A percentile compares a stretch with the other conserved stretches of the same genome.
phyloP scores from a whole-genome alignment of 1,140 invertebrate species.

The Antheraea pernyi region DNA sequence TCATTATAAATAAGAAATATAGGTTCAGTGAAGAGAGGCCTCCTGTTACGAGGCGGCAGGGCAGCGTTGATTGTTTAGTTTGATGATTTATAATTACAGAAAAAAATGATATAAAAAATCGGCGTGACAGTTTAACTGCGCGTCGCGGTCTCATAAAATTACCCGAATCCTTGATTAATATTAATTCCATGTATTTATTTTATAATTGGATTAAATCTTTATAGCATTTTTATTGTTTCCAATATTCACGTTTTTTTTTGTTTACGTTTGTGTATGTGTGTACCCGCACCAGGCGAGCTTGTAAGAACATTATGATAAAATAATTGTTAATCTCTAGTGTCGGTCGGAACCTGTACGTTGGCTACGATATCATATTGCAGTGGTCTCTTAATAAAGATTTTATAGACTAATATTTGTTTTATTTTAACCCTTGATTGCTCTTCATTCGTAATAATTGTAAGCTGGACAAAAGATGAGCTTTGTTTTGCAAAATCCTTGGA shows the following conservation, averaged over 20 bases:
- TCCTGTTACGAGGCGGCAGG: background rate
- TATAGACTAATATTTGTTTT: conserved; percentile 62
- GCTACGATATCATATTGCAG: conserved; percentile 59
- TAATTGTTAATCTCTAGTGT: conserved; percentile 60
- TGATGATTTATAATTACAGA: conserved; percentile 18
- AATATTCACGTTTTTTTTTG: conserved; percentile 58
- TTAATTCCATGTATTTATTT: conserved; percentile 60
- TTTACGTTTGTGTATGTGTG: conserved; percentile 39
- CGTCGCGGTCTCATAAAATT: conserved; percentile 31
- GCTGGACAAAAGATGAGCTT: too few relatives aligned
- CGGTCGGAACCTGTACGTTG: conserved; percentile 34
- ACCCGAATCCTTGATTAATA: conserved; percentile 30
- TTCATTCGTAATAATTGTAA: background rate
- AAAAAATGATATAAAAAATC: conserved; percentile 18
- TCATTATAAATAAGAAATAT: background rate
- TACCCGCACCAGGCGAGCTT: conserved; percentile 25
- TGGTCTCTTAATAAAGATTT: conserved; percentile 75
- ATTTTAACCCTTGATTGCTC: conserved; percentile 23
- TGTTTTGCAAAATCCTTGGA: too few relatives aligned
- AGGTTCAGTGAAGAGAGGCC: background rate
- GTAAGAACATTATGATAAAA: conserved; percentile 46
- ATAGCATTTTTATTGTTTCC: conserved; percentile 41
- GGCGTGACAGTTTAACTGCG: conserved; percentile 30
- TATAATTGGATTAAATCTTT: conserved; percentile 48
- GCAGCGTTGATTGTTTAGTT: background rate